Evolutionary conservation across 2,888 invertebrate species (phyloP).

Genomic region (Drosophila colorata): DNA sequence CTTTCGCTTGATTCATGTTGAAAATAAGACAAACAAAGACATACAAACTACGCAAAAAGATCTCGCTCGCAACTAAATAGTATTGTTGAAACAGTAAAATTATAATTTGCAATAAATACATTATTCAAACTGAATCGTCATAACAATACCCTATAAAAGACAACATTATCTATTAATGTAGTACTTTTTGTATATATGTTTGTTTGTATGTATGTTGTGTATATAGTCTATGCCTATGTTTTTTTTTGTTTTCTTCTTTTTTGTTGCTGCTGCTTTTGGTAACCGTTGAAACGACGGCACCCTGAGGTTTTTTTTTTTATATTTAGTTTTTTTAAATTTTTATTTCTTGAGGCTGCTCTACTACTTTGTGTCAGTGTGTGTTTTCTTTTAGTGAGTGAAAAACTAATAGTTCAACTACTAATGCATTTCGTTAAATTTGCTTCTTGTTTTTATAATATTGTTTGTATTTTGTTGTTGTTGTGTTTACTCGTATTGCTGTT

Average conservation of each 20-base stretch:
- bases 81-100: conserved; percentile 52
- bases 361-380: conserved; percentile 56
- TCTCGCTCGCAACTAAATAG: conserved; percentile 69
- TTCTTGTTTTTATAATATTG: conserved; percentile 52
- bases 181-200: conserved; percentile 42
- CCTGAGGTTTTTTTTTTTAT: conserved; percentile 66
- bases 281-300: conserved; percentile 72
- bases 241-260: conserved; percentile 27
- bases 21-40: conserved; percentile 72
- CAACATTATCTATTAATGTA: conserved; percentile 75
- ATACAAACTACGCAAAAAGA: conserved; percentile 76
- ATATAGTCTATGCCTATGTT: conserved; percentile 54
- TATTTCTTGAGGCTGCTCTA: conserved; percentile 65
- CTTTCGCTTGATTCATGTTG: conserved; percentile 60
- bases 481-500: conserved; percentile 54
- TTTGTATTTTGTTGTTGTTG: conserved; percentile 35
- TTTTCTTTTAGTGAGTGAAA: conserved; percentile 64
- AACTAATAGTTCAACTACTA: conserved; percentile 79
- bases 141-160: conserved; percentile 81
- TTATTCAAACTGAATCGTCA: conserved; percentile 61
- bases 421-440: conserved; percentile 74
- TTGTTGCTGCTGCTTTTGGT: conserved; percentile 41
- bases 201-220: conserved; percentile 47
- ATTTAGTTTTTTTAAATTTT: background rate
- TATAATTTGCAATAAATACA: conserved; percentile 66